These are phyloP conservation scores for Catotricha subobsoleta DNA, from an alignment of 2,888 invertebrate genomes.

Conservation along the genomic window DNA sequence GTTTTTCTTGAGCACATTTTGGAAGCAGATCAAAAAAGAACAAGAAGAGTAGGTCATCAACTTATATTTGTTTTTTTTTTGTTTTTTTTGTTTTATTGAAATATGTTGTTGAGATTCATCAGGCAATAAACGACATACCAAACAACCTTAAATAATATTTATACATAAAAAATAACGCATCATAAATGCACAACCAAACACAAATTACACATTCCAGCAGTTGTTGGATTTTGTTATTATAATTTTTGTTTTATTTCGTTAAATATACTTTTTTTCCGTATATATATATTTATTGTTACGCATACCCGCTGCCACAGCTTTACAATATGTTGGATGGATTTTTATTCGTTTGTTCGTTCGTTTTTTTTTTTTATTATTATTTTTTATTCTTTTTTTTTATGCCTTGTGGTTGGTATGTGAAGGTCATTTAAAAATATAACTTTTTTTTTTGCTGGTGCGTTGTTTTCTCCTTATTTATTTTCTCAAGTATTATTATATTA, in stretches of 20 bases:
- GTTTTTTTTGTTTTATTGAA: too few species aligned
- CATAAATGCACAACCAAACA: not conserved
- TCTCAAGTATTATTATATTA: too few species aligned
- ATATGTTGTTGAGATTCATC: too few species aligned
- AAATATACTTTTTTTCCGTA: too few species aligned
- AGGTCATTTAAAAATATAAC: slow-evolving; percentile 4
- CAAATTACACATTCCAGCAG: slow-evolving; percentile 5
- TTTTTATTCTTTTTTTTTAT: not conserved
- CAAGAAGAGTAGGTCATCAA: too few species aligned
- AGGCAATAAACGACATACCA: too few species aligned
- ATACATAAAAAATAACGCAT: not conserved
- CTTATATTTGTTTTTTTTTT: too few species aligned
- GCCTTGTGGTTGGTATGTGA: not conserved
- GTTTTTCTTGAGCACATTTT: too few species aligned
- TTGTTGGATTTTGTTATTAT: slow-evolving; percentile 2
- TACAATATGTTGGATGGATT: not conserved
- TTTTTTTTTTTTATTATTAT: not conserved
- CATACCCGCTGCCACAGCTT: not conserved
- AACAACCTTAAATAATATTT: not conserved
- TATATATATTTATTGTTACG: too few species aligned
- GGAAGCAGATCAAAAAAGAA: too few species aligned
- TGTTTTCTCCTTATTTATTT: not conserved
- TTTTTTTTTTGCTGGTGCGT: slow-evolving; percentile 1
- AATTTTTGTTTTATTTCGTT: not conserved
- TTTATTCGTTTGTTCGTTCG: not conserved